Conservation (phyloP, 2,888 invertebrate genomes). For the Spialia ferax region DNA sequence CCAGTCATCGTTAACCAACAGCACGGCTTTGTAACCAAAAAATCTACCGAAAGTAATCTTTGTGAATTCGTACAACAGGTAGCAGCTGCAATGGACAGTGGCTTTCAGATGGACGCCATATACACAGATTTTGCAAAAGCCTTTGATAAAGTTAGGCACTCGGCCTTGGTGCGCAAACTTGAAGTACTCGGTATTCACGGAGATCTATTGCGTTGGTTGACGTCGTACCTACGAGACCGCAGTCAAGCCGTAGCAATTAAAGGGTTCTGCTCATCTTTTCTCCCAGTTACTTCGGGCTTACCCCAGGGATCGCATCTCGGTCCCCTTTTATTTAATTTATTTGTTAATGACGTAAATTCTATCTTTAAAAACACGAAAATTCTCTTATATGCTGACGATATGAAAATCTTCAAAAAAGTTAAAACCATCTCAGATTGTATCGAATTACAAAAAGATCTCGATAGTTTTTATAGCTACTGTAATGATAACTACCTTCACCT, state of each 20-base stretch:
- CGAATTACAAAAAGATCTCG: background rate
- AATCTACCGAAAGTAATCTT: background rate
- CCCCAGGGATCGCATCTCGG: background rate
- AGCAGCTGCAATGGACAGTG: background rate
- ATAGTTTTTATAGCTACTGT: background rate
- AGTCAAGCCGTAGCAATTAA: background rate
- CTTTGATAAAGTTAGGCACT: conserved; percentile 1
- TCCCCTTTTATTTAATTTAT: background rate
- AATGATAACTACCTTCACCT: background rate
- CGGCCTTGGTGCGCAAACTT: background rate
- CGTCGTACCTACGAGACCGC: background rate
- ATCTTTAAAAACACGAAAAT: background rate
- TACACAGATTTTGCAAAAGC: conserved; percentile 3
- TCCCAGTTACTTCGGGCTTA: background rate
- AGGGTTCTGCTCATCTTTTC: conserved; percentile 1
- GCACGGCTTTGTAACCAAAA: background rate
- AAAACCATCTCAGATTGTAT: background rate
- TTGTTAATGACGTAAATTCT: background rate
- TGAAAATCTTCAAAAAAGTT: conserved; percentile 1
- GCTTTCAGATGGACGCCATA: background rate
- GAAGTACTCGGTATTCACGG: conserved; percentile 1
- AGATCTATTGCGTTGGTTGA: conserved; percentile 1
- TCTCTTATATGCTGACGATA: background rate
- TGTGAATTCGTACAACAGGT: background rate
- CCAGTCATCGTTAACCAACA: background rate